Percentiles rank a stretch among this genome's conserved stretches.
These are phyloP conservation scores for Sebastes matsubarae DNA, from an alignment of 2,797 vertebrate species.

Conservation along the genomic window DNA sequence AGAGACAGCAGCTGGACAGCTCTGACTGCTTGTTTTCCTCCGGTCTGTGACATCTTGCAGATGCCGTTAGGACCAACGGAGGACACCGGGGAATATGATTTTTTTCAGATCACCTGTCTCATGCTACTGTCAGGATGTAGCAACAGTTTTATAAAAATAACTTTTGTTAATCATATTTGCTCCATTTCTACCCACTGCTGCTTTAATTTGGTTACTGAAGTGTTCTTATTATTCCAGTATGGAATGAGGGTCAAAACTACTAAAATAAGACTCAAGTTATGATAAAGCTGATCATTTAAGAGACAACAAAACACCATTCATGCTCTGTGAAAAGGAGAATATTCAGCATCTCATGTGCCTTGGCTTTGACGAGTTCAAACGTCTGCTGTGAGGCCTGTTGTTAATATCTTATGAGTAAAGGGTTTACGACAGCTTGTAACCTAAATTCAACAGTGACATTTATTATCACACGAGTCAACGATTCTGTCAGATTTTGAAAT, in stretches of 20 bases:
- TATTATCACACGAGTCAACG: background rate
- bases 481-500: background rate
- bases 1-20: too few relatives aligned
- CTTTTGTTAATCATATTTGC: too few relatives aligned
- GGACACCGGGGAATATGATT: too few relatives aligned
- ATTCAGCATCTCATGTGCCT: background rate
- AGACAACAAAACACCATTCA: background rate
- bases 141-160: too few relatives aligned
- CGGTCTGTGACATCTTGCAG: too few relatives aligned
- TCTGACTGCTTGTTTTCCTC: too few relatives aligned
- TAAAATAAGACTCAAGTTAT: background rate
- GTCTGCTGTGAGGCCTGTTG: background rate
- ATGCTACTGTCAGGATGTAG: too few relatives aligned
- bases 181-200: too few relatives aligned
- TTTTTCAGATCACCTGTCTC: too few relatives aligned
- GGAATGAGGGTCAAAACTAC: background rate
- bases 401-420: background rate
- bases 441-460: background rate
- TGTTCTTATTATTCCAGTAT: background rate
- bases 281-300: background rate
- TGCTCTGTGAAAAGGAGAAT: background rate
- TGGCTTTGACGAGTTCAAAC: background rate
- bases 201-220: too few relatives aligned
- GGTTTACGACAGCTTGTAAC: constrained; percentile 7
- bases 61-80: too few relatives aligned